phyloP scores from a whole-genome alignment of 2,113 vertebrate genomes.

The Dendropsophus ebraccatus region DNA sequence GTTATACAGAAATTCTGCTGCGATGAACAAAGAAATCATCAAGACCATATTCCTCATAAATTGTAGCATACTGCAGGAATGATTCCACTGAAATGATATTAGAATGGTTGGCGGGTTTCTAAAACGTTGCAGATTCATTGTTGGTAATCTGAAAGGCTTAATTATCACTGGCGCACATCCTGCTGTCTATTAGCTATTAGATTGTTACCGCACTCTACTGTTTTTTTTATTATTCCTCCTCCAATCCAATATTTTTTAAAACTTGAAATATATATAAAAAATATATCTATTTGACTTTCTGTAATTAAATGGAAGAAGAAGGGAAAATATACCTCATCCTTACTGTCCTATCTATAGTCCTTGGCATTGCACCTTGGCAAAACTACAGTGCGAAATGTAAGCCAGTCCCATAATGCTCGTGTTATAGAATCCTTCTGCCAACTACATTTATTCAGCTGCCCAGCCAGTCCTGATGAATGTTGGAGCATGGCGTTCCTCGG shows the following conservation, averaged over 20 bases:
- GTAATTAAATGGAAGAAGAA: neutral
- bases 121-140: conserved; percentile 36
- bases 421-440: neutral
- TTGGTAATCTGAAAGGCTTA: conserved; percentile 30
- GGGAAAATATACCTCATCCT: neutral
- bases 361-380: neutral
- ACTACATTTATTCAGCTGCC: neutral
- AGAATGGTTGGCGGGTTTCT: conserved; percentile 12
- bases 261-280: neutral
- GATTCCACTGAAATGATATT: conserved; percentile 31
- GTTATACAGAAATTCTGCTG: neutral
- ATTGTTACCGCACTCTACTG: neutral
- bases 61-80: conserved; percentile 36
- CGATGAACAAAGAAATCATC: conserved; percentile 8
- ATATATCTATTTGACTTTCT: neutral
- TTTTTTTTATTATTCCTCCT: too few relatives aligned
- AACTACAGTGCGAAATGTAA: neutral
- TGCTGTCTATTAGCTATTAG: conserved; percentile 10
- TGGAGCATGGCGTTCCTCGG: neutral
- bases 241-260: neutral
- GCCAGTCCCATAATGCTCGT: neutral
- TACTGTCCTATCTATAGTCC: neutral
- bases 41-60: conserved; percentile 36
- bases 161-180: conserved; percentile 21
- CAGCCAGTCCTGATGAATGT: neutral